Conservation (phyloP, 2,113 vertebrate genomes). For the Aphyosemion australe region DNA sequence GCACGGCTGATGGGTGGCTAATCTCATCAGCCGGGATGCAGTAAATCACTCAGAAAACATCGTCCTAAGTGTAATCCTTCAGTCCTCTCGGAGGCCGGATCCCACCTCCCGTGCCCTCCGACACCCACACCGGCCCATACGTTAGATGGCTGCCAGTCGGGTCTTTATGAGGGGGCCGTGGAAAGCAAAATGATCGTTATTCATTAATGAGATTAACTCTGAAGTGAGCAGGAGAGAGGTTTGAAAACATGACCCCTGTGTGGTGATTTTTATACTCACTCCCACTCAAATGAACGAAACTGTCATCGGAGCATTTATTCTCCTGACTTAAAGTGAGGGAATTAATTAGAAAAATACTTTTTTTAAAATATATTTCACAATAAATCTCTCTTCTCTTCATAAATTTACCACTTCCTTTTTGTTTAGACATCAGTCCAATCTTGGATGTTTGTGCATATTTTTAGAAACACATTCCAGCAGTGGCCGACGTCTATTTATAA, state of each 20-base stretch:
- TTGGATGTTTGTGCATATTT: conserved; percentile 38
- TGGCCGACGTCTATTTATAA: conserved; percentile 56
- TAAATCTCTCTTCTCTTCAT: background rate
- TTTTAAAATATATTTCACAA: background rate
- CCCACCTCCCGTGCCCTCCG: conserved; percentile 15
- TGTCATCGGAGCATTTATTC: conserved; percentile 2
- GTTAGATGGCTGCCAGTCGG: conserved; percentile 21
- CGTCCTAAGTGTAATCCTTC: conserved; percentile 15
- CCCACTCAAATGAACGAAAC: conserved; percentile 5
- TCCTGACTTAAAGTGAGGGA: background rate
- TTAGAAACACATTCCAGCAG: conserved; percentile 39
- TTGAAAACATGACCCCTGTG: conserved; percentile 28
- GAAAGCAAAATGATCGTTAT: conserved; percentile 26
- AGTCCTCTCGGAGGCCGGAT: conserved; percentile 27
- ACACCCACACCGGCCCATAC: conserved; percentile 20
- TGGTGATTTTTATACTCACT: conserved; percentile 20
- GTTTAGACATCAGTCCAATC: conserved; percentile 3
- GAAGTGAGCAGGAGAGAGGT: conserved; percentile 23
- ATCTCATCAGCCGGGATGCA: conserved; percentile 21
- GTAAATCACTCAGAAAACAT: conserved; percentile 48
- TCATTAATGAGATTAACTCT: conserved; percentile 41
- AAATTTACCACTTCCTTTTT: background rate
- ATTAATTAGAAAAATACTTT: conserved; percentile 2
- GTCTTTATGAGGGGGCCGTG: conserved; percentile 21
- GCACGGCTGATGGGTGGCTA: conserved; percentile 29